phyloP scores from a whole-genome alignment of 2,797 vertebrate species.

The Anguilla anguilla region DNA sequence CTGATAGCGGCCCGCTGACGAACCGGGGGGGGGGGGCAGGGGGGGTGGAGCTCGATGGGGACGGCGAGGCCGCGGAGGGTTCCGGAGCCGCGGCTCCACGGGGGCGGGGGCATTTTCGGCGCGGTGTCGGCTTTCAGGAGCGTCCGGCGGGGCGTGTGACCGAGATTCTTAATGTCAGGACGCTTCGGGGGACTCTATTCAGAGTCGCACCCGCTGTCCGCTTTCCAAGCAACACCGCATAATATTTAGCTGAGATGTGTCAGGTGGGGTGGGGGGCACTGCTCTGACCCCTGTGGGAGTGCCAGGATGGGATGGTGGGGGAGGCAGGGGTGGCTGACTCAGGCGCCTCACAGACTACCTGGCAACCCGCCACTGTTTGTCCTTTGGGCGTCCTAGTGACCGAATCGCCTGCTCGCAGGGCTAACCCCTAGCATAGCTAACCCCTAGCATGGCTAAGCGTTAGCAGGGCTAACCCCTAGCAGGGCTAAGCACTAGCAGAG shows the following conservation, averaged over 20 bases:
- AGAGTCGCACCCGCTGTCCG: constrained; percentile 49
- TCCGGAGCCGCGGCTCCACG: neutral
- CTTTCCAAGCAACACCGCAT: constrained; percentile 53
- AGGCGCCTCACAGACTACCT: constrained; percentile 54
- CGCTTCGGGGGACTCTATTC: constrained; percentile 55
- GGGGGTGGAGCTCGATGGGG: neutral
- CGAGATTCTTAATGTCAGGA: constrained; percentile 54
- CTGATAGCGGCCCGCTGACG: neutral
- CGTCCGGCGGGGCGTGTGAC: constrained; percentile 32
- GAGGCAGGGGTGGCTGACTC: constrained; percentile 43
- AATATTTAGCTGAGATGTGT: constrained; percentile 46
- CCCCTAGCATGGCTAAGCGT: too few relatives aligned
- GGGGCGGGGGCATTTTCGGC: neutral
- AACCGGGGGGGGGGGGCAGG: neutral
- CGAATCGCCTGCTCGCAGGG: constrained; percentile 39
- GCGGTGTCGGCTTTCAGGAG: constrained; percentile 38
- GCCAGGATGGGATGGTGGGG: neutral
- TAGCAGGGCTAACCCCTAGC: too few relatives aligned
- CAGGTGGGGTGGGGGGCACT: constrained; percentile 26
- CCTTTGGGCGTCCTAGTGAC: constrained; percentile 60
- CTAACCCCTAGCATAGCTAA: too few relatives aligned
- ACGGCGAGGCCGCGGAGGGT: neutral
- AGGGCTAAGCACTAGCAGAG: too few relatives aligned
- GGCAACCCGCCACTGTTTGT: constrained; percentile 61
- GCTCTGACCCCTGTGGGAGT: constrained; percentile 43